phyloP scores from a whole-genome alignment of 1,140 invertebrate species.

The Probaryconus sp. region DNA sequence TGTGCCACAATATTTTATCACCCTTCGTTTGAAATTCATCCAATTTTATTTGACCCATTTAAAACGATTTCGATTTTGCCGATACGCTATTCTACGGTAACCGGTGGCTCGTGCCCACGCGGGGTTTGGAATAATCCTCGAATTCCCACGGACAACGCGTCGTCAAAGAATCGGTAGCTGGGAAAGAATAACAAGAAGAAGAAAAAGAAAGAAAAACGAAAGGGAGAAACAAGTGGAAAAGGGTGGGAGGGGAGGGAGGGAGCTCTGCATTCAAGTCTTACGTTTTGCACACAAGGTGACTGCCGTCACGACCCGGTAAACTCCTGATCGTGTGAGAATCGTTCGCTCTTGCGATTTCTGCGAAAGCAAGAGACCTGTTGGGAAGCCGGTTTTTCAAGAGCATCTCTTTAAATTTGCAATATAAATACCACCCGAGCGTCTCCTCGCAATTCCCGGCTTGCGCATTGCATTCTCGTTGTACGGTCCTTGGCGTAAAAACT shows the following conservation, averaged over 20 bases:
- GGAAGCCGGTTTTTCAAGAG: constrained; percentile 61
- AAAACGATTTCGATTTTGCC: too few relatives aligned
- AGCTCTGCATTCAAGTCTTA: too few relatives aligned
- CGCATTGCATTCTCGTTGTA: constrained; percentile 50
- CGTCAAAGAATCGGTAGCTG: constrained; percentile 32
- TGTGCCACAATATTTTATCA: too few relatives aligned
- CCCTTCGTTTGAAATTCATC: too few relatives aligned
- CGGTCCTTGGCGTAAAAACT: constrained; percentile 13
- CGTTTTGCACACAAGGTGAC: constrained; percentile 18
- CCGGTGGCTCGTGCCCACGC: constrained; percentile 29
- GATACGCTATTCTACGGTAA: too few relatives aligned
- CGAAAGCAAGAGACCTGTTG: constrained; percentile 52
- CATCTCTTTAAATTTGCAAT: constrained; percentile 60
- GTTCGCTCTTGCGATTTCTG: constrained; percentile 52
- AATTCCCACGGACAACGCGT: constrained; percentile 45
- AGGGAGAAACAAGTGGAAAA: constrained; percentile 10
- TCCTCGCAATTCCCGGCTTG: constrained; percentile 33
- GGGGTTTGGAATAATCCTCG: constrained; percentile 22
- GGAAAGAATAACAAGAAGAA: constrained; percentile 26
- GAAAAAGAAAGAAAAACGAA: constrained; percentile 6
- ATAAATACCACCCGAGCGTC: constrained; percentile 47
- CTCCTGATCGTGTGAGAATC: constrained; percentile 62
- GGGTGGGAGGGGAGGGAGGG: neutral
- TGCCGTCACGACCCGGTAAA: constrained; percentile 44
- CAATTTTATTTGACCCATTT: too few relatives aligned